Base-by-base conservation (phyloP, 1,140 invertebrate genomes). In the Drosophila neocordata region DNA sequence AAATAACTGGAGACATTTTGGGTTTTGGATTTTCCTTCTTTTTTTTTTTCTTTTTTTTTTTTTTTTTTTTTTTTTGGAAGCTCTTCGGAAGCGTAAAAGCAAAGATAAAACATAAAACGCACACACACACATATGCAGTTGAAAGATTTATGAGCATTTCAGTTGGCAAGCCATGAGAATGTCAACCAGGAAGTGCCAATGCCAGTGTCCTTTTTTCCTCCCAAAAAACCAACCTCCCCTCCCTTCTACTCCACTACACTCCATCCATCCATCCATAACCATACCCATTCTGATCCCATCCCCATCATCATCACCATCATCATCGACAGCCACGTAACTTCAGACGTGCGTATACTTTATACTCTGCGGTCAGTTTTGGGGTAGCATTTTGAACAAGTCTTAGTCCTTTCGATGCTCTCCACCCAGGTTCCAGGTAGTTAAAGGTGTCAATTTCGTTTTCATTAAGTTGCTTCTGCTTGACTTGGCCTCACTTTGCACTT, bases 371-470 rank as follows among this genome's bases (percentile, higher is more conserved):
- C 74, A 67, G 58, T 69, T 48, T 18, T 18, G 70, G 69, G 55
- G 38, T 53, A 34, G 24, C n/a, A 15, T 27, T 27, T 15, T 57
- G n/a, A 66, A 18, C 7, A 44, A 35, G 67, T 61, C 68, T 31
- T 71, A 48, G 41, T 48, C 41, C 41, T 48, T 48, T 48, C 20
- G 34, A 11, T 12, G 1, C 34, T 34, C 31, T 35, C 34, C 11
- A 35, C 34, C 56, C 48, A 24, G n/a, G 37, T 12, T 24, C 31
- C 58, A 73, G 78, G 67, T 82, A 73, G 61, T 53, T 52, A 11
- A 48, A 87, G 82, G 82, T 87, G 82, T 87, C 82, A 87, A 87
- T 87, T 87, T 88, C 82, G 64, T 82, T 87, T 87, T 87, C 82
- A 87, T 87, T 87, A 87, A 87, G 83, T 82, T 87, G 68, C 79